These are phyloP conservation scores for Rachycentron canadum DNA, from an alignment of 2,797 vertebrate species.

Conservation along the genomic window DNA sequence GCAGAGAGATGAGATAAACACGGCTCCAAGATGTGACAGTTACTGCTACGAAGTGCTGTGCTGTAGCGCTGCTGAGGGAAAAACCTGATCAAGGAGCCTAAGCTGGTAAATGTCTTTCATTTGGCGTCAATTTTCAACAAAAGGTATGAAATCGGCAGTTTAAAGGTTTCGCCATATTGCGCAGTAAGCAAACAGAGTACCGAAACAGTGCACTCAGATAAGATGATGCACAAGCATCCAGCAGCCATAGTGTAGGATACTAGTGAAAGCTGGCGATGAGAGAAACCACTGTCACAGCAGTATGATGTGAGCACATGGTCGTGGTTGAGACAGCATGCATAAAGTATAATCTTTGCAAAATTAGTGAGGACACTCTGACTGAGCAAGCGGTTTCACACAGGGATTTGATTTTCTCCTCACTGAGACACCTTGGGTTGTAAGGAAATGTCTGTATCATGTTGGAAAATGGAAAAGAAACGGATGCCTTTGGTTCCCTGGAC, in stretches of 20 bases:
- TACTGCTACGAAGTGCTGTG: constrained; percentile 6
- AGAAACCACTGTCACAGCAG: background rate
- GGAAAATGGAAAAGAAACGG: background rate
- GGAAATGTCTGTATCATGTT: background rate
- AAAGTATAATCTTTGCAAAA: background rate
- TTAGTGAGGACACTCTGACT: background rate
- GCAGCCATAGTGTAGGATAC: background rate
- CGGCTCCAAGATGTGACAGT: constrained; percentile 32
- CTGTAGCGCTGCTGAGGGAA: constrained; percentile 12
- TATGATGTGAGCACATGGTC: background rate
- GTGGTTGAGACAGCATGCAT: background rate
- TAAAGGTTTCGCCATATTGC: background rate
- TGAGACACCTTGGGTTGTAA: background rate
- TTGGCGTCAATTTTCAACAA: constrained; percentile 1
- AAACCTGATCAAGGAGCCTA: constrained; percentile 18
- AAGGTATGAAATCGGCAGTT: constrained; percentile 1
- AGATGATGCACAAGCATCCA: background rate
- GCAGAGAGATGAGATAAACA: constrained; percentile 53
- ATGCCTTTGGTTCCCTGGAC: background rate
- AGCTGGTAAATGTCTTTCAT: constrained; percentile 32
- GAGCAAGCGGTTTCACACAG: background rate
- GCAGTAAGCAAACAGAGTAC: background rate
- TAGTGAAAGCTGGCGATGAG: background rate
- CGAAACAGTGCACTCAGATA: background rate
- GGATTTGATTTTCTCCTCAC: background rate